phyloP scores from a whole-genome alignment of 1,140 invertebrate genomes.

The Achroia grisella region DNA sequence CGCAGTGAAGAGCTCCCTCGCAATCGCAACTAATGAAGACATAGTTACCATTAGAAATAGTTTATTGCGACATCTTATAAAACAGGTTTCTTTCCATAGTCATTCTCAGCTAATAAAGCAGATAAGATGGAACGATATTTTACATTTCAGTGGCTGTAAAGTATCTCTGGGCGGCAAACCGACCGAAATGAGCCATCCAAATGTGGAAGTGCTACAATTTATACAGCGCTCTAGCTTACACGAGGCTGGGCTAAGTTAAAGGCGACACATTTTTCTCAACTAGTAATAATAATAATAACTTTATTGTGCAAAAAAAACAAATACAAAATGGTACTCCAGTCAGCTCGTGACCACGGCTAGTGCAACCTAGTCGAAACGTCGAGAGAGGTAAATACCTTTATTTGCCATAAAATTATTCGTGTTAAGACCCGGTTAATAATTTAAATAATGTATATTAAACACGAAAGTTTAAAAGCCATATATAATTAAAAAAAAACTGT shows the following conservation, averaged over 20 bases:
- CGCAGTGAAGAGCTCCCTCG: too few relatives aligned
- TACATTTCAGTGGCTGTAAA: slow-evolving; percentile 37
- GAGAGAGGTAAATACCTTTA: too few relatives aligned
- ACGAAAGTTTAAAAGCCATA: background rate
- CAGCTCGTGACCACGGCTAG: too few relatives aligned
- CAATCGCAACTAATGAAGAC: background rate
- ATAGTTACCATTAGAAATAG: background rate
- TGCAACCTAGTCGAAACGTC: too few relatives aligned
- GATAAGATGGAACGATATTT: slow-evolving; percentile 46
- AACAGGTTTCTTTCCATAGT: slow-evolving; percentile 2
- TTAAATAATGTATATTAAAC: too few relatives aligned
- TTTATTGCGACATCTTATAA: slow-evolving; percentile 2
- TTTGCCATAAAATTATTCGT: too few relatives aligned
- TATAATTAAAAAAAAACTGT: too few relatives aligned
- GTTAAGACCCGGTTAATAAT: too few relatives aligned
- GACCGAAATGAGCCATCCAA: slow-evolving; percentile 65
- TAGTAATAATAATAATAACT: too few relatives aligned
- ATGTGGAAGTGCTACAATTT: slow-evolving; percentile 63
- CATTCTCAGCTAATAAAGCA: slow-evolving; percentile 38
- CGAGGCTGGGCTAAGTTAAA: slow-evolving; percentile 4
- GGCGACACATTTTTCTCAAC: background rate
- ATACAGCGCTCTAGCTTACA: slow-evolving; percentile 40
- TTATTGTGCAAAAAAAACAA: too few relatives aligned
- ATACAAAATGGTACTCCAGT: too few relatives aligned
- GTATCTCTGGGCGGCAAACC: slow-evolving; percentile 36